These are phyloP conservation scores for Lordiphosa andalusiaca DNA, from an alignment of 2,888 invertebrate species.

Conservation along the genomic window DNA sequence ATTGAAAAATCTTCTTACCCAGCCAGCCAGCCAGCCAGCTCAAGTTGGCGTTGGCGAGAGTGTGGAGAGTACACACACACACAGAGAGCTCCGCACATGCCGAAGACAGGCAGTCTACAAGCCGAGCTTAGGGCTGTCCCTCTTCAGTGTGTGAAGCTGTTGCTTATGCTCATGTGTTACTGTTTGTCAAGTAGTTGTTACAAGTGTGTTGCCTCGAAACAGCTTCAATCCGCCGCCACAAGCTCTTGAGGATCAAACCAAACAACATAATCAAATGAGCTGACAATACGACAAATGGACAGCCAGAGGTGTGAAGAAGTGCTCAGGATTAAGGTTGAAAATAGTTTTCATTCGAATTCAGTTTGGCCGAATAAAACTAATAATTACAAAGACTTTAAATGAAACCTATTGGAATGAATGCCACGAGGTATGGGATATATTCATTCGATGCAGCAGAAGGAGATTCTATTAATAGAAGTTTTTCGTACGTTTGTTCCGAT, in stretches of 20 bases:
- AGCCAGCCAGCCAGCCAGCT: conserved; percentile 13
- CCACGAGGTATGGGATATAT: too few relatives aligned
- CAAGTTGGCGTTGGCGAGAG: conserved; percentile 29
- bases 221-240: conserved; percentile 44
- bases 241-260: conserved; percentile 29
- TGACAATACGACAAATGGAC: conserved; percentile 13
- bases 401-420: too few relatives aligned
- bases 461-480: too few relatives aligned
- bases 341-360: neutral
- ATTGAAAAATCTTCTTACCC: conserved; percentile 38
- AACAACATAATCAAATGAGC: conserved; percentile 65
- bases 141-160: conserved; percentile 30
- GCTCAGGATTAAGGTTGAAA: conserved; percentile 15
- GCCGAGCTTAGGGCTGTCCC: conserved; percentile 53
- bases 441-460: too few relatives aligned
- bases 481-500: too few relatives aligned
- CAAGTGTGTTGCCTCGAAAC: conserved; percentile 31
- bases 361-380: too few relatives aligned
- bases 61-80: conserved; percentile 9
- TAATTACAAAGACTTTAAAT: too few relatives aligned
- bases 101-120: conserved; percentile 69
- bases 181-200: conserved; percentile 41
- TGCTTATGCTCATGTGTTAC: conserved; percentile 31
- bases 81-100: conserved; percentile 25
- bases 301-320: conserved; percentile 49